A percentile compares a stretch with the other conserved stretches of the same genome.
Conservation (phyloP, 2,888 invertebrate genomes). For the Meiosimyza decipiens region DNA sequence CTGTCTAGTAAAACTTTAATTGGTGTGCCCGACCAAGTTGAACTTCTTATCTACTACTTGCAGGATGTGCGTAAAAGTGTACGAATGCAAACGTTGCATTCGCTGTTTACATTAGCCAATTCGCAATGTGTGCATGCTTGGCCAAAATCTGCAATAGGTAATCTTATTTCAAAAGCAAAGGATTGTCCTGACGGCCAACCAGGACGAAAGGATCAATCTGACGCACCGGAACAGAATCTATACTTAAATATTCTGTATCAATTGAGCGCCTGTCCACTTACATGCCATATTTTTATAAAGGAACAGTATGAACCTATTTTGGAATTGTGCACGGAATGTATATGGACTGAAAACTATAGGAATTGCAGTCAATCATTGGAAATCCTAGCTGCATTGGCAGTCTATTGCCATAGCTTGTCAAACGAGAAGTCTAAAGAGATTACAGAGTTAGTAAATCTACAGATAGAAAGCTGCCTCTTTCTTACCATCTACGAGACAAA, state of each 20-base stretch:
- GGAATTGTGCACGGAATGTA: conserved; percentile 61
- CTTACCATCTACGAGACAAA: conserved; percentile 61
- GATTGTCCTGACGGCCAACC: conserved; percentile 46
- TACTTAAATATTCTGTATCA: conserved; percentile 63
- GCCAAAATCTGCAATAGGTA: conserved; percentile 72
- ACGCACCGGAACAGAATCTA: conserved; percentile 62
- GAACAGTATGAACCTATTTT: conserved; percentile 61
- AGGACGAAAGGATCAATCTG: conserved; percentile 60
- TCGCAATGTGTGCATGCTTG: conserved; percentile 81
- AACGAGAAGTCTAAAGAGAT: conserved; percentile 53
- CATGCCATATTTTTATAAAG: conserved; percentile 61
- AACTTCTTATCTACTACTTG: conserved; percentile 75
- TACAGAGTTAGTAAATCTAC: conserved; percentile 61
- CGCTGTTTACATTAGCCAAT: conserved; percentile 76
- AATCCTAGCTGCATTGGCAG: conserved; percentile 61
- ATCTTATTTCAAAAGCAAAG: conserved; percentile 60
- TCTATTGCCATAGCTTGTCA: conserved; percentile 47
- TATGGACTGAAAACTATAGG: conserved; percentile 63
- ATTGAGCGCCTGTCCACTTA: conserved; percentile 64
- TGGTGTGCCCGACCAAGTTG: conserved; percentile 87
- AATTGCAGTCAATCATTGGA: conserved; percentile 64
- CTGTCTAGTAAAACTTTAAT: conserved; percentile 89
- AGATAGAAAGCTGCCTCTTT: conserved; percentile 64
- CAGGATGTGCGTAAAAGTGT: conserved; percentile 78
- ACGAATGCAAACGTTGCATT: conserved; percentile 75